Evolutionary conservation across 2,797 vertebrate species (phyloP).

Genomic region (Adrianichthys oophorus): DNA sequence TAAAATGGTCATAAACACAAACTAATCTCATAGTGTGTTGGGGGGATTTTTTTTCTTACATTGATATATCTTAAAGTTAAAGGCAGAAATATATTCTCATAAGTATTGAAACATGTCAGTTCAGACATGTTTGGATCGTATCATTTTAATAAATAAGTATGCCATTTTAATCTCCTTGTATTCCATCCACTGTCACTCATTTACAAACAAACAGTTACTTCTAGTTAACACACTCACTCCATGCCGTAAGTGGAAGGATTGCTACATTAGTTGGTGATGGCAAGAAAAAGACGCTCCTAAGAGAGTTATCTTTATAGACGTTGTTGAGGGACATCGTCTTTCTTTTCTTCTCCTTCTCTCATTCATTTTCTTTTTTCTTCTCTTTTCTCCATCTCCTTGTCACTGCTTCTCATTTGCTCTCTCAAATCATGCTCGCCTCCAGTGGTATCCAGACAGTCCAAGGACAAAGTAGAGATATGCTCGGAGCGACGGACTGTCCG

Average conservation of each 20-base stretch:
- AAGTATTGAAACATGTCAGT: conserved; percentile 6
- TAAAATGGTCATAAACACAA: too few relatives aligned
- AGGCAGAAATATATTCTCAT: too few relatives aligned
- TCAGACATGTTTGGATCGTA: conserved; percentile 42
- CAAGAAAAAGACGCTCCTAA: conserved; percentile 72
- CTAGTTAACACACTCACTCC: conserved; percentile 46
- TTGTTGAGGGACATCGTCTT: conserved; percentile 72
- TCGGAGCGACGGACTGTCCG: conserved; percentile 75
- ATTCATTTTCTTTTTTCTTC: conserved; percentile 66
- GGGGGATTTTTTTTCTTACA: too few relatives aligned
- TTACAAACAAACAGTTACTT: conserved; percentile 24
- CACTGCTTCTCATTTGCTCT: conserved; percentile 70
- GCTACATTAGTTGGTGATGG: conserved; percentile 77
- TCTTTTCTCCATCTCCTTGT: conserved; percentile 52
- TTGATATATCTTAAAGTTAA: too few relatives aligned
- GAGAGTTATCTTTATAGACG: conserved; percentile 77
- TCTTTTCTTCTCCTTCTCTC: conserved; percentile 66
- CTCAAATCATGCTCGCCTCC: conserved; percentile 75
- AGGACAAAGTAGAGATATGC: conserved; percentile 79
- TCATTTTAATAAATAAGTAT: conserved; percentile 51
- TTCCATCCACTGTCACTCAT: conserved; percentile 56
- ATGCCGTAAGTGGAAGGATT: conserved; percentile 62
- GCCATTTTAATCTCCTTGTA: conserved; percentile 34
- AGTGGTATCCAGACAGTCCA: conserved; percentile 78
- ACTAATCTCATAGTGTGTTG: too few relatives aligned